These are phyloP conservation scores for Eudemis profundana DNA, from an alignment of 2,888 invertebrate genomes.

Conservation along the genomic window DNA sequence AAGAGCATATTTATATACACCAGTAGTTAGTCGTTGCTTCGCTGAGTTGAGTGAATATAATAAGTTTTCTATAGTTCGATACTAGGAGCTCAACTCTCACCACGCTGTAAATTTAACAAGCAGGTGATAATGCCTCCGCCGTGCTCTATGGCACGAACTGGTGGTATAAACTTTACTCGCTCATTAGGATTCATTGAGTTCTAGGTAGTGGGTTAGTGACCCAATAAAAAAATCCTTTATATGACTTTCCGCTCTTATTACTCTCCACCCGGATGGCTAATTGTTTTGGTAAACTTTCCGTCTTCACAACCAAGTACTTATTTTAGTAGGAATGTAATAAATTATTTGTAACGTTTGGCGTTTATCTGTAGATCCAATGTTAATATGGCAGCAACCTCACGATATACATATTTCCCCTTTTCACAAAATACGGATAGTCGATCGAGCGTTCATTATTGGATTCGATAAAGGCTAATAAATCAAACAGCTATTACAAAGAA, in stretches of 20 bases:
- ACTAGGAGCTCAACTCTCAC: neutral
- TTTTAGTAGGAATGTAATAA: too few relatives aligned
- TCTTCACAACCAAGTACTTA: too few relatives aligned
- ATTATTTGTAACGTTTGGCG: too few relatives aligned
- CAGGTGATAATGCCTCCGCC: slow-evolving; percentile 33
- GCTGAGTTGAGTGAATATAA: neutral
- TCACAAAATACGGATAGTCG: too few relatives aligned
- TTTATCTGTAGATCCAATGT: too few relatives aligned
- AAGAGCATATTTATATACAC: too few relatives aligned
- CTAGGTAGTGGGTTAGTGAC: slow-evolving; percentile 5
- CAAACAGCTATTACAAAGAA: too few relatives aligned
- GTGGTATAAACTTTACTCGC: slow-evolving; percentile 33
- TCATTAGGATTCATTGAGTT: slow-evolving; percentile 24
- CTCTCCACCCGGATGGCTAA: neutral
- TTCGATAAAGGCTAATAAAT: too few relatives aligned
- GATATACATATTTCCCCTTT: too few relatives aligned
- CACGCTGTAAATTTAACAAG: slow-evolving; percentile 32
- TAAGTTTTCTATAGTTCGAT: slow-evolving; percentile 16
- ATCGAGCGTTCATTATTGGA: too few relatives aligned
- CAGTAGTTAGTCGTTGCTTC: neutral
- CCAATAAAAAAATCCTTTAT: slow-evolving; percentile 2
- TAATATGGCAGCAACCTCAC: too few relatives aligned
- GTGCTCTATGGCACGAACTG: slow-evolving; percentile 27
- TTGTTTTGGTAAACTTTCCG: too few relatives aligned
- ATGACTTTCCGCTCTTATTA: slow-evolving; percentile 2